Conservation (phyloP, 2,797 vertebrate genomes). For the Mico argentatus region DNA sequence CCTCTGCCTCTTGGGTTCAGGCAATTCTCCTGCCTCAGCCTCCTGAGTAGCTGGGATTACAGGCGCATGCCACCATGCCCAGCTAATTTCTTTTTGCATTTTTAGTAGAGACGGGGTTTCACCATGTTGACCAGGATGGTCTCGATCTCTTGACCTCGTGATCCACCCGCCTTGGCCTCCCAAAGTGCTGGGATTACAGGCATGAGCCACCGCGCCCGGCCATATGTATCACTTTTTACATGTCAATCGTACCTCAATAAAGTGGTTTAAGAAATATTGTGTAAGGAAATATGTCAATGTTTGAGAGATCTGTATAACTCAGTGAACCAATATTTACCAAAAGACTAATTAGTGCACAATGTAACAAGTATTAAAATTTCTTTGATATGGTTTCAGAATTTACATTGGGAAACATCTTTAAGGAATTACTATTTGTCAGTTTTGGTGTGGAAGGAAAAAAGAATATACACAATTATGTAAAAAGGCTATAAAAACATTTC, state of each 20-base stretch:
- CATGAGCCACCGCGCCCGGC: too few species aligned
- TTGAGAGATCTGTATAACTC: not conserved
- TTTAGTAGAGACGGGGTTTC: too few species aligned
- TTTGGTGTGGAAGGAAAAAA: not conserved
- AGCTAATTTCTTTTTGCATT: too few species aligned
- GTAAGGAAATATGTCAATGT: not conserved
- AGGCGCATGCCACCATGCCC: too few species aligned
- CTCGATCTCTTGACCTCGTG: too few species aligned
- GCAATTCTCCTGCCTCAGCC: too few species aligned
- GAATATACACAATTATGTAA: not conserved
- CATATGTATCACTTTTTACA: not conserved
- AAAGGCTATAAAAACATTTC: not conserved
- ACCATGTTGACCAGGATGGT: too few species aligned
- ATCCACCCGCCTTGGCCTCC: too few species aligned
- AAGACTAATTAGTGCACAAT: not conserved
- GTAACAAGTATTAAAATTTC: not conserved
- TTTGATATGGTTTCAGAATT: conserved; percentile 1
- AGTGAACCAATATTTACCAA: not conserved
- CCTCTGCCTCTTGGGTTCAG: too few species aligned
- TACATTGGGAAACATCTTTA: not conserved
- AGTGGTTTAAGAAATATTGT: not conserved
- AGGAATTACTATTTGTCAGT: conserved; percentile 24
- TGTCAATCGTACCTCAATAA: not conserved
- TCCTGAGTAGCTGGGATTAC: too few species aligned
- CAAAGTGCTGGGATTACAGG: too few species aligned